Evolutionary conservation across 1,140 invertebrate genomes (phyloP), one percentile per base, ranked within the genome.

Genomic region (Cotesia typhae): DNA sequence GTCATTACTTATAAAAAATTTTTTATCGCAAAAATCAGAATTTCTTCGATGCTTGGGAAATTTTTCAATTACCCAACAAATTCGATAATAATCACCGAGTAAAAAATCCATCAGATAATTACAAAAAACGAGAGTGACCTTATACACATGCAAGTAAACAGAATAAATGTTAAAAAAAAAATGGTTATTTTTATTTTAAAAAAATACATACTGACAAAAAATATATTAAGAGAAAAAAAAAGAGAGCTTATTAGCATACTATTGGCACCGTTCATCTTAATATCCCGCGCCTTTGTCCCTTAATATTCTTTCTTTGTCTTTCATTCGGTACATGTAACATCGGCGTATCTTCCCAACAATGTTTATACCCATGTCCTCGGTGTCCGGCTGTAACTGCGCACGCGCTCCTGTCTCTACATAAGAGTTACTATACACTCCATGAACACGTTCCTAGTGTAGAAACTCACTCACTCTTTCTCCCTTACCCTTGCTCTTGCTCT

Each of bases 231-330:
- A 77, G 75, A 76, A 78, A 81, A 78, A 78, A 83, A 81, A 80
- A 84, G 74, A 75, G 72, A 73, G 78, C 84, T 78, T 82, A 86
- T 86, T 85, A 86, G 82, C 83, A 85, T 85, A 85, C 83, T 83
- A 86, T 86, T 86, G 84, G 84, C 84, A 85, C 83, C 83, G 84
- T 85, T 80, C 80, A 83, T 86, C 84, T 84, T 79, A 81, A 78
- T 76, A 73, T 79, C 74, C 52, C 75, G 73, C 71, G 76, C 63
- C 38, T 65, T 65, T 71, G 12, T 64, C 61, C 53, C 67, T 35
- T 47, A 3, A 4, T 77, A 66, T 68, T 59, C 28, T 72, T 70
- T 72, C 71, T 76, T 67, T 72, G 69, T 78, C 55, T 28, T 37
- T 55, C 70, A 35, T 74, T 66, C 67, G 55, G 67, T 65, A 28